Conservation (phyloP, 2,888 invertebrate species). For the Limnephilus lunatus region DNA sequence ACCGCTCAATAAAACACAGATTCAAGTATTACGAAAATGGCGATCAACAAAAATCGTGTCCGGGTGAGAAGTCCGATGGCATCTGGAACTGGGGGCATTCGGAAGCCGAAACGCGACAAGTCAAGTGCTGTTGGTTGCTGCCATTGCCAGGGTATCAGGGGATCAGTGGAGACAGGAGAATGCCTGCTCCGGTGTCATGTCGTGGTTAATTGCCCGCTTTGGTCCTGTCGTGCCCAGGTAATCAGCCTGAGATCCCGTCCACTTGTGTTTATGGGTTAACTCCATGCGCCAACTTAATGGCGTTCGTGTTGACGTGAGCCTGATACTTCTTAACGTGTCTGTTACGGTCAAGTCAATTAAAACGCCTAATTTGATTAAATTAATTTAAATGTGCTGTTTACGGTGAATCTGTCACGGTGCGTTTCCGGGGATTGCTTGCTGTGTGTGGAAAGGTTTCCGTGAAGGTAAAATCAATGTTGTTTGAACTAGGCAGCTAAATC, state of each 20-base stretch:
- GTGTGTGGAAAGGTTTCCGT: background rate
- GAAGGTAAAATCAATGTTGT: background rate
- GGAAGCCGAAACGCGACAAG: background rate
- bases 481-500: background rate
- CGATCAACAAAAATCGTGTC: slow-evolving; percentile 27
- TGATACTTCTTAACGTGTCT: background rate
- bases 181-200: slow-evolving; percentile 48
- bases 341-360: slow-evolving; percentile 7
- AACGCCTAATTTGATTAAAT: background rate
- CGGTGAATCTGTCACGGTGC: background rate
- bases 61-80: slow-evolving; percentile 30
- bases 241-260: slow-evolving; percentile 13
- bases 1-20: no score
- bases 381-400: background rate
- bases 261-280: slow-evolving; percentile 35
- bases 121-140: slow-evolving; percentile 2
- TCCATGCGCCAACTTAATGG: slow-evolving; percentile 19
- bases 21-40: background rate
- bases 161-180: slow-evolving; percentile 52
- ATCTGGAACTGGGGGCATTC: background rate
- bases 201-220: slow-evolving; percentile 46
- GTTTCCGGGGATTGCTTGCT: background rate
- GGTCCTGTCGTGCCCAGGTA: slow-evolving; percentile 40
- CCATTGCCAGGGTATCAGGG: slow-evolving; percentile 22
- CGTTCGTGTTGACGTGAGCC: slow-evolving; percentile 15